A percentile compares a stretch with the other conserved stretches of the same genome.
phyloP scores from a whole-genome alignment of 2,888 invertebrate species.

The Drosophila demipolita region DNA sequence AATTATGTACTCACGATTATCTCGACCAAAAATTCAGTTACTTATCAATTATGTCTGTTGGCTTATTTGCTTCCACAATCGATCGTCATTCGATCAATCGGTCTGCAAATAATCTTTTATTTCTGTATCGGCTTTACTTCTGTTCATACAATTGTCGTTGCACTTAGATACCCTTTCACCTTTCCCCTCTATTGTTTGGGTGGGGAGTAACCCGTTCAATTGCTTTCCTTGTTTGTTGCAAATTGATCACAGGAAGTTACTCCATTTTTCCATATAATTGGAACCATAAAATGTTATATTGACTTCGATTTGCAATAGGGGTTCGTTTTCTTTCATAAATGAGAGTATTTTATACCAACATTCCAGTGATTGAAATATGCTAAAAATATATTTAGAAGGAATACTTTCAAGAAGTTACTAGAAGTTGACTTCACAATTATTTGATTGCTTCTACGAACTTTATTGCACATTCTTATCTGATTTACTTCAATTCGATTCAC shows the following conservation, averaged over 20 bases:
- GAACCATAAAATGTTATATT: slow-evolving; percentile 23
- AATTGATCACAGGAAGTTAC: slow-evolving; percentile 59
- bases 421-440: neutral
- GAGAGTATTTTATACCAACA: neutral
- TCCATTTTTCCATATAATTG: slow-evolving; percentile 54
- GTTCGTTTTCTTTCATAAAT: slow-evolving; percentile 19
- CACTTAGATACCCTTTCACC: slow-evolving; percentile 34
- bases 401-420: neutral
- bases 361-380: neutral
- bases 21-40: slow-evolving; percentile 35
- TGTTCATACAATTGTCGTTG: slow-evolving; percentile 20
- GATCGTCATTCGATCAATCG: slow-evolving; percentile 50
- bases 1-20: slow-evolving; percentile 32
- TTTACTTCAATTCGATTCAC: neutral
- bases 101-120: slow-evolving; percentile 22
- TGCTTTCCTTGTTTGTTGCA: slow-evolving; percentile 52
- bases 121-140: neutral
- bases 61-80: slow-evolving; percentile 59
- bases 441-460: neutral
- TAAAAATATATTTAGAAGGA: neutral
- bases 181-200: slow-evolving; percentile 22
- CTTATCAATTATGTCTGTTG: slow-evolving; percentile 43
- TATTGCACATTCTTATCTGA: neutral
- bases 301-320: slow-evolving; percentile 12
- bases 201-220: slow-evolving; percentile 28